phyloP scores from a whole-genome alignment of 2,888 invertebrate species.

The Sussaba pulchella region DNA sequence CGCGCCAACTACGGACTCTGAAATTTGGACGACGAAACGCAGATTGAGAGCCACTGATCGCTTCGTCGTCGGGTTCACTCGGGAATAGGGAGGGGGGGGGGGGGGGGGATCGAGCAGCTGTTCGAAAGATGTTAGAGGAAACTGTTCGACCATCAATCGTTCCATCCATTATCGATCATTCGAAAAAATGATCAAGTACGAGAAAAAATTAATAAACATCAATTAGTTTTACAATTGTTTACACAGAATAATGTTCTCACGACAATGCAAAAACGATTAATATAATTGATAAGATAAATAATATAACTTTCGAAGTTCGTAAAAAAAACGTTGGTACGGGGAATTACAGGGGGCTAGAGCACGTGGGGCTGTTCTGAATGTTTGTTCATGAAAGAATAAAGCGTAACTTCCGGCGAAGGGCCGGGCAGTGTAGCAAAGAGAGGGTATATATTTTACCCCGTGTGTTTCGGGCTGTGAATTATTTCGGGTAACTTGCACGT shows the following conservation, averaged over 20 bases:
- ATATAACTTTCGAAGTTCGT: conserved; percentile 15
- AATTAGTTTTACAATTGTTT: not conserved
- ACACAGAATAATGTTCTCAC: too few relatives aligned
- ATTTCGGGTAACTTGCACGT: conserved; percentile 64
- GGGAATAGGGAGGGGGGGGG: too few relatives aligned
- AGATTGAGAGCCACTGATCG: too few relatives aligned
- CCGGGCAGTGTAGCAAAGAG: not conserved
- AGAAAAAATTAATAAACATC: not conserved
- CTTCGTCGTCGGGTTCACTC: too few relatives aligned
- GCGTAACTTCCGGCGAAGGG: conserved; percentile 59
- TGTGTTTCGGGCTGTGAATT: conserved; percentile 61
- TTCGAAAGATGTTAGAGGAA: too few relatives aligned
- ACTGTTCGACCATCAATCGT: too few relatives aligned
- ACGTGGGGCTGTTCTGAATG: conserved; percentile 18
- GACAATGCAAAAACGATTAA: too few relatives aligned
- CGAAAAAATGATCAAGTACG: too few relatives aligned
- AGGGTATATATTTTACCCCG: conserved; percentile 34
- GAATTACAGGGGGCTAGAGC: not conserved
- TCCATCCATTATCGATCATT: too few relatives aligned
- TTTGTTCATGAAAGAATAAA: conserved; percentile 51
- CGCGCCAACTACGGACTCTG: too few relatives aligned
- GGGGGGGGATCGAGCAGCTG: too few relatives aligned
- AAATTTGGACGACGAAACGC: too few relatives aligned
- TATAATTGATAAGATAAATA: not conserved
- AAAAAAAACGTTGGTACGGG: conserved; percentile 8